Evolutionary conservation across 2,797 vertebrate genomes (phyloP), one percentile per base, ranked within the genome.

Genomic region (Leptodactylus fallax): DNA sequence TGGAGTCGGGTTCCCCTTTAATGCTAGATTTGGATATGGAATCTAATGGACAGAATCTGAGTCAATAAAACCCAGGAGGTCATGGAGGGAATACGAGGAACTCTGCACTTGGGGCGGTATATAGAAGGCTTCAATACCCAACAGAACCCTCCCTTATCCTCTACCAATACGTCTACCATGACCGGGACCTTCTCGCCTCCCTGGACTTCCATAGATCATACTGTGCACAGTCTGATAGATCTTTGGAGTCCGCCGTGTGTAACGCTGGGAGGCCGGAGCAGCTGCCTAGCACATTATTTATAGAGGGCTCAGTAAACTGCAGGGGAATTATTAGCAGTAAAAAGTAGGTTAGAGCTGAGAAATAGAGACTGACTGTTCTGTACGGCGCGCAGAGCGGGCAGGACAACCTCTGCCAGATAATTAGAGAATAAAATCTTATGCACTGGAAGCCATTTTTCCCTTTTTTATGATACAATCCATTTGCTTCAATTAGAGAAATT

Each of bases 401-500:
- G 19, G 82, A 47, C 55, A 16, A 23, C 11, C 9, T 58, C 56
- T 3, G 6, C 58, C n/a, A 45, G 17, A 69, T 77, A 49, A 27
- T 69, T 69, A 36, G 56, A 51, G 56, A 87, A 87, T 65, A 76
- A 78, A 87, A 83, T 56, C 49, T 69, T 83, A 78, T 23, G 60
- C 47, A 36, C 60, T 69, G 51, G n/a, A 87, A 87, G 56, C 47
- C 51, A 69, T 83, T 72, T 74, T 77, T 7, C 36, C 7, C 0
- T 76, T 45, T 87, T 74, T 85, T 53, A 71, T 53, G 47, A 79
- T 87, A 87, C 25, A 80, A 80, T 27, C 78, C 83, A 85, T 88
- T 88, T 76, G 63, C 76, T 88, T 88, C 55, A 85, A 88, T 88
- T 81, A 88, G 56, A 60, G 67, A 81, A 88, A 85, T 65, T 63